Conservation (phyloP, 1,140 invertebrate genomes). For the Plectrocnemia conspersa region DNA sequence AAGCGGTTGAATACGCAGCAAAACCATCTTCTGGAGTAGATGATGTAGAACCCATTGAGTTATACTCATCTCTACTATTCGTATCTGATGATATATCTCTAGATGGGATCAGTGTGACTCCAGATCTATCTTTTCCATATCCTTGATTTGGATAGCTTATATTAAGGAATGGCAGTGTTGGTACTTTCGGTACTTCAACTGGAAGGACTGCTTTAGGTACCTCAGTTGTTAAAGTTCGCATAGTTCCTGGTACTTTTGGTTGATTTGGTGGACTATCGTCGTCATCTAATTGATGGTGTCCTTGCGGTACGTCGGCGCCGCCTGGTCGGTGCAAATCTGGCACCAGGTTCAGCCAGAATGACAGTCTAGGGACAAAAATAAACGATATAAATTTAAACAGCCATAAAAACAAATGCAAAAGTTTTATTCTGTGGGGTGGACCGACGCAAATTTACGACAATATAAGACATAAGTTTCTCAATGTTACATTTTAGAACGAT, state of each 20-base stretch:
- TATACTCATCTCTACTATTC: slow-evolving; percentile 40
- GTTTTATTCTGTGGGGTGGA: too few species aligned
- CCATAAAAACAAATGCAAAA: slow-evolving; percentile 1
- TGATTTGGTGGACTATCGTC: slow-evolving; percentile 55
- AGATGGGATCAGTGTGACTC: slow-evolving; percentile 13
- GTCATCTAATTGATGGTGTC: slow-evolving; percentile 80
- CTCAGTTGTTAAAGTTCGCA: slow-evolving; percentile 52
- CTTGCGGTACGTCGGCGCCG: slow-evolving; percentile 74
- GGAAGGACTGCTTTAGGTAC: slow-evolving; percentile 45
- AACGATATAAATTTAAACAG: slow-evolving; percentile 11
- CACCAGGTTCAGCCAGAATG: slow-evolving; percentile 93
- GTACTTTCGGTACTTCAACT: slow-evolving; percentile 45
- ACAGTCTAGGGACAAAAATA: slow-evolving; percentile 60
- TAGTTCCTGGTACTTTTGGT: slow-evolving; percentile 51
- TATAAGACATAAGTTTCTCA: too few species aligned
- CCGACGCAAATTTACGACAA: too few species aligned
- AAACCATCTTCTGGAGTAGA: slow-evolving; percentile 76
- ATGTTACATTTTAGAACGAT: too few species aligned
- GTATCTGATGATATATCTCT: slow-evolving; percentile 33
- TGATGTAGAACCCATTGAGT: slow-evolving; percentile 43
- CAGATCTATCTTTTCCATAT: slow-evolving; percentile 27
- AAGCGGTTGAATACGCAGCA: slow-evolving; percentile 79
- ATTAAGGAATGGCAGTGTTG: slow-evolving; percentile 45
- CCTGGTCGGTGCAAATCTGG: slow-evolving; percentile 91
- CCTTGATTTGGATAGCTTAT: slow-evolving; percentile 43